These are phyloP conservation scores for Drosophila histrio DNA, from an alignment of 2,888 invertebrate genomes.

Conservation along the genomic window DNA sequence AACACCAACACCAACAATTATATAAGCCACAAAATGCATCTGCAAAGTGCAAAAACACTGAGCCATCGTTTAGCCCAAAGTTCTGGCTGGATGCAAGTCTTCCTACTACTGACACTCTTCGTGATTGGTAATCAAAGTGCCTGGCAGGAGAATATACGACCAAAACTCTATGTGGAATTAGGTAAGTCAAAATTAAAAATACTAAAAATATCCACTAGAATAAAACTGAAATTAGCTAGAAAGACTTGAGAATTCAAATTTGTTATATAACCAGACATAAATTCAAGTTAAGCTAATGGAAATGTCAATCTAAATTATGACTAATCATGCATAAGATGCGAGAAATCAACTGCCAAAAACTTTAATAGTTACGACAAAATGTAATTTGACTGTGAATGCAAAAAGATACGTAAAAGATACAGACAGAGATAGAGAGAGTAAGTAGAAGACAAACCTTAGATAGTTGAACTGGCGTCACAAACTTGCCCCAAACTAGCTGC, in stretches of 20 bases:
- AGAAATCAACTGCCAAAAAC: constrained; percentile 61
- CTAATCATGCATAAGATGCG: background rate
- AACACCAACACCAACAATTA: constrained; percentile 30
- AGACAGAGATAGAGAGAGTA: no score
- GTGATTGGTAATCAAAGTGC: constrained; percentile 86
- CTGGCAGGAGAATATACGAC: constrained; percentile 96
- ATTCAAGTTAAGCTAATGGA: constrained; percentile 84
- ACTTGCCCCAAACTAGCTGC: constrained; percentile 16
- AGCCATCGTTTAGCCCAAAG: constrained; percentile 53
- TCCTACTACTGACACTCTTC: constrained; percentile 83
- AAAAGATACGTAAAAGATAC: background rate
- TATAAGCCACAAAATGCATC: constrained; percentile 56
- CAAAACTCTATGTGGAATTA: constrained; percentile 96
- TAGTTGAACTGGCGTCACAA: constrained; percentile 41
- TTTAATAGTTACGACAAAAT: constrained; percentile 55
- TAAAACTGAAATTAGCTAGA: background rate
- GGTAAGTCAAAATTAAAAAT: constrained; percentile 92
- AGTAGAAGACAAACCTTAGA: constrained; percentile 27
- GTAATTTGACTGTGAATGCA: constrained; percentile 59
- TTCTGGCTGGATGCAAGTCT: constrained; percentile 79
- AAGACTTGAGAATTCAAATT: background rate
- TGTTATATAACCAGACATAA: background rate
- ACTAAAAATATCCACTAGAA: background rate
- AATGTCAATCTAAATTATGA: constrained; percentile 67
- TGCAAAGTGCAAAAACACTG: constrained; percentile 54